Conservation (phyloP, 2,113 vertebrate genomes). For the Pheucticus melanocephalus region DNA sequence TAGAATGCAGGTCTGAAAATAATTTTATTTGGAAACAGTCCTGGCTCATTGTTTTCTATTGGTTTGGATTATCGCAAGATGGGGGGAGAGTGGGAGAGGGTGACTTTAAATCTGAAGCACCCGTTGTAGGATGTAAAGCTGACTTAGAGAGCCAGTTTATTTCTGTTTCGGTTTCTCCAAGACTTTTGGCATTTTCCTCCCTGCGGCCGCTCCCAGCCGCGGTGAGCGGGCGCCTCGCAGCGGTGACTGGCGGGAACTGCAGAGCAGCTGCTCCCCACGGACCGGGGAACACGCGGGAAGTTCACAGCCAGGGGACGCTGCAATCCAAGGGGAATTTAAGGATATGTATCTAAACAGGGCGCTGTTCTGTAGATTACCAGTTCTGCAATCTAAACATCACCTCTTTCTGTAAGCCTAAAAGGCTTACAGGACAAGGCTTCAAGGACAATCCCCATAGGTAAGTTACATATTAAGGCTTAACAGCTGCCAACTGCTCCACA, state of each 20-base stretch:
- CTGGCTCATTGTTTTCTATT: neutral
- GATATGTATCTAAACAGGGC: fast-evolving
- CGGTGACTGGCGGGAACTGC: neutral
- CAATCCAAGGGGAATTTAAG: fast-evolving
- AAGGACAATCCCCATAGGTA: neutral
- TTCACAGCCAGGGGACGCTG: fast-evolving
- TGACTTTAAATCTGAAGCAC: neutral
- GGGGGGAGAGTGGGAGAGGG: fast-evolving
- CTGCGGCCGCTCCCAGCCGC: neutral
- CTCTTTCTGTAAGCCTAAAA: neutral
- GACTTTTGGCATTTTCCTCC: fast-evolving
- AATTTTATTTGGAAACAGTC: neutral
- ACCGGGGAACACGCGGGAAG: fast-evolving
- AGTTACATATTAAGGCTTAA: neutral
- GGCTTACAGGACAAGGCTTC: too few species aligned
- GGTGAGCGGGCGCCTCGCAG: neutral
- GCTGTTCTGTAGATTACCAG: neutral
- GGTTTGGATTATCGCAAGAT: neutral
- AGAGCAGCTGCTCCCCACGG: fast-evolving
- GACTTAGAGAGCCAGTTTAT: neutral
- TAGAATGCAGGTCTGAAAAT: neutral
- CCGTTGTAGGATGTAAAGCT: neutral
- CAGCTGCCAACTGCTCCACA: neutral
- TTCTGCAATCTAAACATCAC: neutral
- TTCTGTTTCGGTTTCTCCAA: neutral